Percentiles rank a stretch among this genome's conserved stretches.
Conservation (phyloP, 2,797 vertebrate genomes). For the Enteromius argenteus region DNA sequence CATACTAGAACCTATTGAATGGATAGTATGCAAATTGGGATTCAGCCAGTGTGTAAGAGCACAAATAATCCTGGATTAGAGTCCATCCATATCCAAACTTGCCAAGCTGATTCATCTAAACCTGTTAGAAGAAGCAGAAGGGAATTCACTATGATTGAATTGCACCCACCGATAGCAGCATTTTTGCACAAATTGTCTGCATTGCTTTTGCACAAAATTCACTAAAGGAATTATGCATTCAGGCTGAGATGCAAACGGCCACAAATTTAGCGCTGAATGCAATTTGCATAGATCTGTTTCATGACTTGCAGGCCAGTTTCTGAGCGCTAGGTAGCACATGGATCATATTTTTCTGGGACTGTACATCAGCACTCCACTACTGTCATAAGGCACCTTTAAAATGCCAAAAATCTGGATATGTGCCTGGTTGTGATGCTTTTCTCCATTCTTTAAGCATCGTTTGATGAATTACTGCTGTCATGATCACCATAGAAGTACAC, state of each 20-base stretch:
- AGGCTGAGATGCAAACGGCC: not conserved
- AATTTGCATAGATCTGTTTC: not conserved
- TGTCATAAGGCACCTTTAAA: not conserved
- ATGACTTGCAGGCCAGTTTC: not conserved
- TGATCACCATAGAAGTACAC: not conserved
- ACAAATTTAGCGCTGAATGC: not conserved
- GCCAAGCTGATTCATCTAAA: not conserved
- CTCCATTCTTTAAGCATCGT: not conserved
- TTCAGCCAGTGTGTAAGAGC: not conserved
- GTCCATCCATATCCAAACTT: not conserved
- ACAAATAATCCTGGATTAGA: not conserved
- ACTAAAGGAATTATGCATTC: not conserved
- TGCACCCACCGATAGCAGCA: not conserved
- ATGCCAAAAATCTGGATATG: not conserved
- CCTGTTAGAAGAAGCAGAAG: slow-evolving; percentile 1
- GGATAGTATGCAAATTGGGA: not conserved
- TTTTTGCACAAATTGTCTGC: not conserved
- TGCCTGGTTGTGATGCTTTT: slow-evolving; percentile 1
- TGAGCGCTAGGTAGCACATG: not conserved
- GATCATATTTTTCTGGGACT: not conserved
- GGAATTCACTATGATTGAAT: not conserved
- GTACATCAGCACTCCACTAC: not conserved
- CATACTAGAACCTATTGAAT: not conserved
- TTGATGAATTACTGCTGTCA: slow-evolving; percentile 18
- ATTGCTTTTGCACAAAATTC: slow-evolving; percentile 1